Evolutionary conservation across 2,113 vertebrate genomes (phyloP), one percentile per base, ranked within the genome.

Genomic region (Otis tarda): DNA sequence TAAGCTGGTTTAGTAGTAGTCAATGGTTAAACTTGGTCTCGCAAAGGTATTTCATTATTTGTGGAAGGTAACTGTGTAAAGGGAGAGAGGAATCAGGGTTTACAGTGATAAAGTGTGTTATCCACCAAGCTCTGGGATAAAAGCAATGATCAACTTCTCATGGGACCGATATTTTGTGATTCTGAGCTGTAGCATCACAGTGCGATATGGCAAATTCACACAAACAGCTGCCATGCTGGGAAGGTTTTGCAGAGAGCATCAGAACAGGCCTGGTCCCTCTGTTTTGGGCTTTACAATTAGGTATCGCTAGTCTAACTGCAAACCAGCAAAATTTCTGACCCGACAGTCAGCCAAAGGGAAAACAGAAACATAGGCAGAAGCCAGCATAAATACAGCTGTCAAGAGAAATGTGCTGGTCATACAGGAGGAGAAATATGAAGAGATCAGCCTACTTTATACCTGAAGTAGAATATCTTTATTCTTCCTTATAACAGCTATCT

Each of bases 401-500:
- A 83, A 89, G n/a, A 87, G 47, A 64, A 60, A 56, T 59, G 35
- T 37, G 41, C 50, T 92, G 53, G 61, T 76, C 3, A 0, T 23
- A 49, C 3, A 2, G 43, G 52, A 90, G 47, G 21, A 82, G 56
- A 89, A 81, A 90, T 65, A 87, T 35, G 37, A 86, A 45, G 65
- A 52, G 37, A 84, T 43, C 56, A 57, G 39, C 39, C 80, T 83
- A 31, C 33, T 73, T 92, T 60, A 45, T 78, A 78, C 39, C 45
- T 92, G 53, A 93, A 89, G 61, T 45, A n/a, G 65, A 81, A 64
- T 78, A 79, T 56, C 73, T 95, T 94, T 77, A 63, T 75, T 83
- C 16, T 70, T 71, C 30, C 61, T 41, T 84, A 0, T 25, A 83
- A 49, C 69, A 87, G 52, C 56, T 90, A 8, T 14, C 70, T 70